Evolutionary conservation across 2,113 vertebrate genomes (phyloP).

Genomic region (Rhea pennata): DNA sequence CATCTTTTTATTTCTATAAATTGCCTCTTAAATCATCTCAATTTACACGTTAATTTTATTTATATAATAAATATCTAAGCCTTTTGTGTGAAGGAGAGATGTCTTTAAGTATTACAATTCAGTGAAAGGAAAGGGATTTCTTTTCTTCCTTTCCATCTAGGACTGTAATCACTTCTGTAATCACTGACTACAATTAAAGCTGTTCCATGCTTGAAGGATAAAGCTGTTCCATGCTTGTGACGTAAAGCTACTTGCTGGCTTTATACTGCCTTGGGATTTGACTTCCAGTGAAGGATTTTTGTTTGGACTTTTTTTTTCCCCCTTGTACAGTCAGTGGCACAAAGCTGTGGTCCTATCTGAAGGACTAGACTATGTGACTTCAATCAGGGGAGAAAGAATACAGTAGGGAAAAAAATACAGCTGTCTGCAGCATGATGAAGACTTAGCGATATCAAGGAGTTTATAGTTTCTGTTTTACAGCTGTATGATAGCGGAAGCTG

Average conservation of each 20-base stretch:
- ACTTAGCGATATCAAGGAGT: background rate
- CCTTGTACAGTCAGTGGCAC: background rate
- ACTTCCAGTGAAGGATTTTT: background rate
- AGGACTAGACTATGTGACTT: background rate
- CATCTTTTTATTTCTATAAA: background rate
- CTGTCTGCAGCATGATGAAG: background rate
- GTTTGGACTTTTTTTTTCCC: rapidly evolving
- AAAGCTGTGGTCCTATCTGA: background rate
- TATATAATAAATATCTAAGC: background rate
- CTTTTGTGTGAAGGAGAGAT: background rate
- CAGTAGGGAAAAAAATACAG: background rate
- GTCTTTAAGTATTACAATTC: background rate
- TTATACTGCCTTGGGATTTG: conserved; percentile 1
- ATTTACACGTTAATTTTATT: background rate
- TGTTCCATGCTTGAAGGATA: background rate
- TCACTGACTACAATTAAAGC: background rate
- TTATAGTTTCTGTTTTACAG: background rate
- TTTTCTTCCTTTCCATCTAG: background rate
- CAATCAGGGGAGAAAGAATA: background rate
- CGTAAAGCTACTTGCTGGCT: background rate
- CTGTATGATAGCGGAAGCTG: background rate
- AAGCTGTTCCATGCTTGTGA: background rate
- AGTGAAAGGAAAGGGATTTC: background rate
- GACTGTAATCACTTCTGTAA: background rate
- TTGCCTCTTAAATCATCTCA: background rate